phyloP scores from a whole-genome alignment of 1,140 invertebrate species.

The Drosophila pallidifrons region DNA sequence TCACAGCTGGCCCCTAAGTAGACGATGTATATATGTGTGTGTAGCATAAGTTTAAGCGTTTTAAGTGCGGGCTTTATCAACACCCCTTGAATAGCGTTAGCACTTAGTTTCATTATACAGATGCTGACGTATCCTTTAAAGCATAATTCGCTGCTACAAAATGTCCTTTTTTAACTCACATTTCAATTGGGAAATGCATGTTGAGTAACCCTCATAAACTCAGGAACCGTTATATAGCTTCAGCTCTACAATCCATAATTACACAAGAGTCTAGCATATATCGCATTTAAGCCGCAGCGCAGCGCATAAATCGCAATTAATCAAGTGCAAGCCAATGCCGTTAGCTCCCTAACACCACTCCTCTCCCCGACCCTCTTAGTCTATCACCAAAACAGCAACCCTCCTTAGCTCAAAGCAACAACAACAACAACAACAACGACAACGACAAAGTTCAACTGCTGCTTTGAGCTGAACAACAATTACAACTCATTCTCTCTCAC shows the following conservation, averaged over 20 bases:
- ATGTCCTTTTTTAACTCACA: slow-evolving; percentile 46
- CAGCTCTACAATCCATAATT: slow-evolving; percentile 58
- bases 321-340: slow-evolving; percentile 81
- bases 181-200: slow-evolving; percentile 47
- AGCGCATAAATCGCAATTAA: slow-evolving; percentile 81
- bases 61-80: slow-evolving; percentile 38
- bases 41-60: slow-evolving; percentile 54
- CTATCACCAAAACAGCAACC: slow-evolving; percentile 28
- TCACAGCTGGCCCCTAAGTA: slow-evolving; percentile 37
- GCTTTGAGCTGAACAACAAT: slow-evolving; percentile 65
- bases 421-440: slow-evolving; percentile 44
- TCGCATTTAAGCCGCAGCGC: slow-evolving; percentile 68
- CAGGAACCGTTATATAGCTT: slow-evolving; percentile 40
- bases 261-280: slow-evolving; percentile 68
- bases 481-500: slow-evolving; percentile 50
- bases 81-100: slow-evolving; percentile 33
- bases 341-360: slow-evolving; percentile 44
- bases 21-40: slow-evolving; percentile 7
- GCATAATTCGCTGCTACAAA: slow-evolving; percentile 38
- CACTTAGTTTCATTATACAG: slow-evolving; percentile 41
- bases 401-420: slow-evolving; percentile 28
- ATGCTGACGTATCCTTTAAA: slow-evolving; percentile 24
- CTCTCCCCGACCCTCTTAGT: neutral
- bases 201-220: slow-evolving; percentile 59
- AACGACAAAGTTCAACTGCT: slow-evolving; percentile 73